These are phyloP conservation scores for Drosophila prosaltans DNA, from an alignment of 1,140 invertebrate species.

Conservation along the genomic window DNA sequence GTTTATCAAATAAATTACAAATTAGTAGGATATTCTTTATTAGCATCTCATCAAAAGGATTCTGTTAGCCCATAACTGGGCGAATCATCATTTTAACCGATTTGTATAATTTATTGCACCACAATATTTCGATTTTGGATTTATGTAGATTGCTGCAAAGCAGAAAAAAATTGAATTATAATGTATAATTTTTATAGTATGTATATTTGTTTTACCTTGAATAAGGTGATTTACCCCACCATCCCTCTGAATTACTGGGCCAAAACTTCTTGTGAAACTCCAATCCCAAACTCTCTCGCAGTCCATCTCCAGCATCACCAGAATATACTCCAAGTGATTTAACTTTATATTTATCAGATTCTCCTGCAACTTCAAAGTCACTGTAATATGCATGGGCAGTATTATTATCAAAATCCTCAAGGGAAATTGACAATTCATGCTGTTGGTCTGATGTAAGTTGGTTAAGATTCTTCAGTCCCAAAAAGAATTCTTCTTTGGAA, in stretches of 20 bases:
- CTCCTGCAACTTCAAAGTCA: conserved; percentile 1
- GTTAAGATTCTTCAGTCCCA: conserved; percentile 19
- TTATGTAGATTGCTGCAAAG: neutral
- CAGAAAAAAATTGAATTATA: neutral
- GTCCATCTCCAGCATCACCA: conserved; percentile 4
- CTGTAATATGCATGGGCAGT: neutral
- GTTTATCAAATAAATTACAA: no score
- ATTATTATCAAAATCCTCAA: neutral
- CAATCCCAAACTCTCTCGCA: neutral
- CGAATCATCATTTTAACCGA: conserved; percentile 9
- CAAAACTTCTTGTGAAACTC: neutral
- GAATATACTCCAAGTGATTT: neutral
- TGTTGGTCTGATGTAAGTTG: neutral
- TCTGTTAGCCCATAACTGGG: neutral
- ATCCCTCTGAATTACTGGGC: neutral
- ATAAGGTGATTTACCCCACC: neutral
- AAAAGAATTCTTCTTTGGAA: neutral
- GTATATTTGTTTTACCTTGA: no score
- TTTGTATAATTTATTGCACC: neutral
- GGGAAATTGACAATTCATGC: neutral
- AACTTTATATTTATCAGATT: neutral
- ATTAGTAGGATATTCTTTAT: no score
- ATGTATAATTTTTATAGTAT: neutral
- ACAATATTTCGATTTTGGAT: neutral
- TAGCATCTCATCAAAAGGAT: neutral